Conservation (phyloP, 2,797 vertebrate species). For the Sternarchorhynchus goeldii region DNA sequence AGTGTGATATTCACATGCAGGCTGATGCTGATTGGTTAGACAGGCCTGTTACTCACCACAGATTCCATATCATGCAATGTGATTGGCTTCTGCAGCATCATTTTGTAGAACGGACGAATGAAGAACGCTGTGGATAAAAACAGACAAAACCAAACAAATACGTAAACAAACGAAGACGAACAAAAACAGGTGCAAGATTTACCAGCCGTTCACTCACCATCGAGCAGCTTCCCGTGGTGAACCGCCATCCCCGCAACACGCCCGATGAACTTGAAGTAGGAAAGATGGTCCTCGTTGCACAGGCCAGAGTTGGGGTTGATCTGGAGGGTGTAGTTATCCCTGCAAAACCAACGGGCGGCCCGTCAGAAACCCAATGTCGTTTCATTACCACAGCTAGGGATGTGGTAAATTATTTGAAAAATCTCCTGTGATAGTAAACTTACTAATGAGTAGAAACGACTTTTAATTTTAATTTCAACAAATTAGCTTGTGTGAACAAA, state of each 20-base stretch:
- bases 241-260: slow-evolving; percentile 98
- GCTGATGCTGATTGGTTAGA: slow-evolving; percentile 2
- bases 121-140: slow-evolving; percentile 84
- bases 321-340: slow-evolving; percentile 98
- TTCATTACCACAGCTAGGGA: not conserved
- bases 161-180: not conserved
- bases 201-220: slow-evolving; percentile 77
- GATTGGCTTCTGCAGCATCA: slow-evolving; percentile 97
- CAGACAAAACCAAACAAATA: not conserved
- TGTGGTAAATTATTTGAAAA: no score
- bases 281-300: slow-evolving; percentile 96
- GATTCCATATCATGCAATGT: slow-evolving; percentile 96
- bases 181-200: not conserved
- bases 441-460: no score
- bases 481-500: no score
- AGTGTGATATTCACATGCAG: not conserved
- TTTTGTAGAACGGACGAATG: slow-evolving; percentile 98
- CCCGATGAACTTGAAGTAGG: slow-evolving; percentile 98
- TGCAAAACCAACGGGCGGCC: slow-evolving; percentile 61
- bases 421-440: no score
- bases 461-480: no score
- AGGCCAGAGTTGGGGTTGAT: slow-evolving; percentile 97
- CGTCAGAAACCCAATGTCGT: not conserved
- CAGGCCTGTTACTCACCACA: slow-evolving; percentile 80
- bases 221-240: slow-evolving; percentile 93